Conservation (phyloP, 2,113 vertebrate species). For the Dipodomys ordii region DNA sequence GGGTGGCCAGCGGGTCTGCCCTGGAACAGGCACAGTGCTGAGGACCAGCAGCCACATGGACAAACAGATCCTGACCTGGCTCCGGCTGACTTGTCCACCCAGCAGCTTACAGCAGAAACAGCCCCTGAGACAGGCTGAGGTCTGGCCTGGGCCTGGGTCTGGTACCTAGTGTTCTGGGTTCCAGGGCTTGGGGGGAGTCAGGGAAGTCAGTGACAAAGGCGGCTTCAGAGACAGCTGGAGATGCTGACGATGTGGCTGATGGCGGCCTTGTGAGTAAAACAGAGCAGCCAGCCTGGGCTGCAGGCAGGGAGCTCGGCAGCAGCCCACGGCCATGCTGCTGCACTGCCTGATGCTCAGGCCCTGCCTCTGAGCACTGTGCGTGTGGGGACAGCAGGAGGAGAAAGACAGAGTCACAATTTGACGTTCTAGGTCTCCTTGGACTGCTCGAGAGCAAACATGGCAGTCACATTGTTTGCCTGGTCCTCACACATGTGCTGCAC, state of each 20-base stretch:
- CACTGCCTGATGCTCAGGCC: neutral
- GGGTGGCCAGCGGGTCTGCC: too few species aligned
- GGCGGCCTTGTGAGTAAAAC: neutral
- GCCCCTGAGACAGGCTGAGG: neutral
- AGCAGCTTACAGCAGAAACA: neutral
- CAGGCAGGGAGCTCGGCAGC: neutral
- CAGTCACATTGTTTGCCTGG: too few species aligned
- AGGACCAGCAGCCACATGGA: neutral
- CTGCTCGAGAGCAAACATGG: neutral
- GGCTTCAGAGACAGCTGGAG: neutral
- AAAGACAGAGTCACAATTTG: too few species aligned
- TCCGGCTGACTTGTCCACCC: neutral
- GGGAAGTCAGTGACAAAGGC: neutral
- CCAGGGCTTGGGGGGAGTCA: too few species aligned
- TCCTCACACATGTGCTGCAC: too few species aligned
- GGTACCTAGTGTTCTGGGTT: neutral
- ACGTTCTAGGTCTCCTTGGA: neutral
- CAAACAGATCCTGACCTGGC: neutral
- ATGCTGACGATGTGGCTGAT: neutral
- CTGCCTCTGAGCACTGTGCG: neutral
- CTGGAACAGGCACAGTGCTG: neutral
- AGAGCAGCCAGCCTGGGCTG: neutral
- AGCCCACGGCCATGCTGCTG: too few species aligned
- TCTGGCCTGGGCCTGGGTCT: neutral
- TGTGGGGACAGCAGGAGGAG: too few species aligned